Conservation (phyloP, 37 sponge, comb jelly and placozoan species). For the Mnemiopsis leidyi region DNA sequence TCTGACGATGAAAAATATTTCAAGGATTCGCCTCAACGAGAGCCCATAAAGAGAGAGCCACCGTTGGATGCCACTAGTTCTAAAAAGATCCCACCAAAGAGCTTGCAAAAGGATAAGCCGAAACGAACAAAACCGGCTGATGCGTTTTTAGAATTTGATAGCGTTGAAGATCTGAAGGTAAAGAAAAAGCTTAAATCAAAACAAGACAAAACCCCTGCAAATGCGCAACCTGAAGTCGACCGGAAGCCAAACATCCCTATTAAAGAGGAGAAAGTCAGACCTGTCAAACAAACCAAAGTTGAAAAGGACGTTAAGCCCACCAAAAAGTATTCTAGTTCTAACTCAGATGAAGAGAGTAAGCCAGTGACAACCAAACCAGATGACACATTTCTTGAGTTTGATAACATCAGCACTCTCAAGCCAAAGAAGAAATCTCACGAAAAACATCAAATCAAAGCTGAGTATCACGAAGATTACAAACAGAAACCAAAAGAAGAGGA, state of each 20-base stretch:
- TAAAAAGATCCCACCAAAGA: background rate
- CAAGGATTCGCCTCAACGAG: background rate
- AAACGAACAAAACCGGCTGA: background rate
- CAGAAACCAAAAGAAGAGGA: background rate
- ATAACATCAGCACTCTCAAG: background rate
- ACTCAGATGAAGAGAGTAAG: background rate
- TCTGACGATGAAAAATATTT: conserved; percentile 54
- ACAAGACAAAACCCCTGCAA: background rate
- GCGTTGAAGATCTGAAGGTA: background rate
- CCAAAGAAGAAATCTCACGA: conserved; percentile 34
- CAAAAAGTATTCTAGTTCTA: background rate
- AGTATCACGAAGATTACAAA: background rate
- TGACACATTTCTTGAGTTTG: conserved; percentile 10
- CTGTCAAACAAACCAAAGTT: background rate
- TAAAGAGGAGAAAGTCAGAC: background rate
- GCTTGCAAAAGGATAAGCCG: background rate
- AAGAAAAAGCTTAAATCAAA: background rate
- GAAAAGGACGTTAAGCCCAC: background rate
- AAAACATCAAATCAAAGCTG: background rate
- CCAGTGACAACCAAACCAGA: background rate
- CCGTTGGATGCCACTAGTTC: background rate
- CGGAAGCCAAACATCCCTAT: background rate
- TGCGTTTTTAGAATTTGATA: conserved; percentile 50
- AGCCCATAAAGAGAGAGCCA: background rate
- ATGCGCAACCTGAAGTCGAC: background rate